Evolutionary conservation across 2,888 invertebrate genomes (phyloP).

Genomic region (Leptopterna dolabrata): DNA sequence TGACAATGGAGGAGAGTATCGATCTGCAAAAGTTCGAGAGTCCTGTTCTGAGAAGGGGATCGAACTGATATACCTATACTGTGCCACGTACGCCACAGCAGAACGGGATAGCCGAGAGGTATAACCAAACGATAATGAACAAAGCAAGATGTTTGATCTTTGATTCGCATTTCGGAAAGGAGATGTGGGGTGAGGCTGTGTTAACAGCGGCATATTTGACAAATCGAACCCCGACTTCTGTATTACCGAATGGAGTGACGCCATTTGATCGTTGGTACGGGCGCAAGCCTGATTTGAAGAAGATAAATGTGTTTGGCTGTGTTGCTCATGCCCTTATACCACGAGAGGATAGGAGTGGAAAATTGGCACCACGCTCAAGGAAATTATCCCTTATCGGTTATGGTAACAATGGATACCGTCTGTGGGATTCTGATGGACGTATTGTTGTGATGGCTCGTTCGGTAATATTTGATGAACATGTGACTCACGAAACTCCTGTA

Average conservation of each 20-base stretch:
- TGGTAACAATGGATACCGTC: slow-evolving; percentile 28
- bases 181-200: neutral
- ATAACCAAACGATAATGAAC: too few relatives aligned
- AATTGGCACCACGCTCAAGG: slow-evolving; percentile 4
- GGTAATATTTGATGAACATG: slow-evolving; percentile 29
- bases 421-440: slow-evolving; percentile 10
- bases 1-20: neutral
- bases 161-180: neutral
- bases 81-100: neutral
- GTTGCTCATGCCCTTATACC: slow-evolving; percentile 16
- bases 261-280: slow-evolving; percentile 64
- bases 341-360: slow-evolving; percentile 17
- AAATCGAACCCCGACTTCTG: slow-evolving; percentile 62
- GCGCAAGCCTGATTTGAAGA: slow-evolving; percentile 63
- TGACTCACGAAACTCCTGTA: neutral
- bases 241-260: slow-evolving; percentile 59
- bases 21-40: neutral
- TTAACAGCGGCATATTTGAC: slow-evolving; percentile 61
- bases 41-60: neutral
- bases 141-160: too few relatives aligned
- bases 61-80: neutral
- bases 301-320: slow-evolving; percentile 64
- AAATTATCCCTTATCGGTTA: slow-evolving; percentile 12
- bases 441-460: slow-evolving; percentile 20
- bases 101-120: neutral